Evolutionary conservation across 2,113 vertebrate species (phyloP).

Genomic region (Rhegmatorhina hoffmannsi): DNA sequence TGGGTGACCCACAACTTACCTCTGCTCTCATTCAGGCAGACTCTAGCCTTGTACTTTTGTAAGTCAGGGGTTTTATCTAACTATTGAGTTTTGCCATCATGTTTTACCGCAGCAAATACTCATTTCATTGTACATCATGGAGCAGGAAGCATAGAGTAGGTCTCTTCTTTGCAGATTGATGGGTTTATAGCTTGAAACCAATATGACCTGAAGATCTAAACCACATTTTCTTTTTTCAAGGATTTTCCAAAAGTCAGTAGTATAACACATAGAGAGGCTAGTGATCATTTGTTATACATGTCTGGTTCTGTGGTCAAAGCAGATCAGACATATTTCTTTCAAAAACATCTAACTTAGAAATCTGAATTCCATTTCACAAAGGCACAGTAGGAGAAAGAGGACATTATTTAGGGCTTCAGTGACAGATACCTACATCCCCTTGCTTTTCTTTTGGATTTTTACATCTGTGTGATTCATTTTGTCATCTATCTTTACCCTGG

Average conservation of each 20-base stretch:
- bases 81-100: not conserved
- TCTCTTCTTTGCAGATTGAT: not conserved
- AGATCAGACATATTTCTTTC: not conserved
- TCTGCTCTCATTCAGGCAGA: not conserved
- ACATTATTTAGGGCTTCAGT: not conserved
- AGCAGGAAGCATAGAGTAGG: not conserved
- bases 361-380: not conserved
- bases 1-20: fast-evolving
- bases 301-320: not conserved
- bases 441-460: not conserved
- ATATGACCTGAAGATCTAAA: not conserved
- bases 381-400: not conserved
- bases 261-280: not conserved
- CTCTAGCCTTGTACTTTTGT: not conserved
- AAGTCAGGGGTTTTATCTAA: not conserved
- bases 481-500: not conserved
- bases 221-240: not conserved
- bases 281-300: not conserved
- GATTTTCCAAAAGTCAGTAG: not conserved
- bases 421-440: not conserved
- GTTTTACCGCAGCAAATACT: not conserved
- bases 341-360: not conserved
- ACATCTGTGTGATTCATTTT: not conserved
- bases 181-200: not conserved
- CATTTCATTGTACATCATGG: not conserved